Conservation (phyloP, 1,140 invertebrate species). For the Scaptomyza pallida region DNA sequence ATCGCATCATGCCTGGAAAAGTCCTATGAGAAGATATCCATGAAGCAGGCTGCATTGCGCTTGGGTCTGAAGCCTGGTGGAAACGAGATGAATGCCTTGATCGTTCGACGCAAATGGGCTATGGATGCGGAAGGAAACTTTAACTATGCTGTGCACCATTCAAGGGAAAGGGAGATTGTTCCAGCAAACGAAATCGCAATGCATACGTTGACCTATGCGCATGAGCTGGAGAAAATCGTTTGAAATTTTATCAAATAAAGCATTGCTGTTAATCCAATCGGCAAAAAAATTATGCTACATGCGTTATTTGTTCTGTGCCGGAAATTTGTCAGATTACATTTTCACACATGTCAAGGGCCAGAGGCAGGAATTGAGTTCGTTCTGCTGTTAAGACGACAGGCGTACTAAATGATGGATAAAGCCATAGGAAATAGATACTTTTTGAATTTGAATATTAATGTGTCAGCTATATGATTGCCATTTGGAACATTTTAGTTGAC, state of each 20-base stretch:
- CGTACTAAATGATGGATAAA: slow-evolving; percentile 45
- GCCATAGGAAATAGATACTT: not conserved
- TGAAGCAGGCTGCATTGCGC: slow-evolving; percentile 94
- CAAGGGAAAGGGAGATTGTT: slow-evolving; percentile 91
- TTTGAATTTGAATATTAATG: slow-evolving; percentile 14
- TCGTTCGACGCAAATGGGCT: slow-evolving; percentile 91
- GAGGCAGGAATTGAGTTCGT: slow-evolving; percentile 44
- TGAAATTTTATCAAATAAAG: slow-evolving; percentile 83
- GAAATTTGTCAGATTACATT: slow-evolving; percentile 80
- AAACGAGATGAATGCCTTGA: slow-evolving; percentile 91
- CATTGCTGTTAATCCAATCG: slow-evolving; percentile 49
- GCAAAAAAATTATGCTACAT: slow-evolving; percentile 49
- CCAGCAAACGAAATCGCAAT: slow-evolving; percentile 95
- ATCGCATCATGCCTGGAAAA: slow-evolving; percentile 98
- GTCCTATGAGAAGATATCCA: slow-evolving; percentile 95
- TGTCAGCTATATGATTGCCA: slow-evolving; percentile 24
- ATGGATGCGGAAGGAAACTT: slow-evolving; percentile 91
- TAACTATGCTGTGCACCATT: slow-evolving; percentile 88
- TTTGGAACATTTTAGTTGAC: slow-evolving; percentile 18
- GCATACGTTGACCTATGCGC: slow-evolving; percentile 97
- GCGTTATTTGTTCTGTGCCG: slow-evolving; percentile 31
- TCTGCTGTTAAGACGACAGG: slow-evolving; percentile 57
- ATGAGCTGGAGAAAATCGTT: slow-evolving; percentile 99
- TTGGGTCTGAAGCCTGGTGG: slow-evolving; percentile 91
- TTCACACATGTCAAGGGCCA: slow-evolving; percentile 60